Evolutionary conservation across 2,113 vertebrate genomes (phyloP).

Genomic region (Corvus hawaiiensis): DNA sequence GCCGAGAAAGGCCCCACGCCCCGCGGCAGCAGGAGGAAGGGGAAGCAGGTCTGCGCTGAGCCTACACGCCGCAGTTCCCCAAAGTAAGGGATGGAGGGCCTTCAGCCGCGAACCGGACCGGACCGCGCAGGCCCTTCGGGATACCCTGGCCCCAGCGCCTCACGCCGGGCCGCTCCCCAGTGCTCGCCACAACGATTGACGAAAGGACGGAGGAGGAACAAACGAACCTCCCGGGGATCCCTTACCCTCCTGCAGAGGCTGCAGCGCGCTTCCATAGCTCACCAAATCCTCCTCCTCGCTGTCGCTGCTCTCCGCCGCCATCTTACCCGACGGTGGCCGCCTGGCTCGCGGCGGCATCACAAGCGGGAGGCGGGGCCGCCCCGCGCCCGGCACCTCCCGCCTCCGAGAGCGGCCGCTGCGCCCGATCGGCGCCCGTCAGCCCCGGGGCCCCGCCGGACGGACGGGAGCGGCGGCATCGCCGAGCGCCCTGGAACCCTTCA

Average conservation of each 20-base stretch:
- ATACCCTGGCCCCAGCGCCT: neutral
- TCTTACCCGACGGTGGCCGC: slow-evolving; percentile 35
- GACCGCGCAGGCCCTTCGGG: neutral
- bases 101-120: neutral
- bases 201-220: too few relatives aligned
- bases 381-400: too few relatives aligned
- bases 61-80: neutral
- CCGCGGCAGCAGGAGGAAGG: too few relatives aligned
- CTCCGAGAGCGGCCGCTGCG: rapidly evolving
- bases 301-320: slow-evolving; percentile 74
- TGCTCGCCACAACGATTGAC: rapidly evolving
- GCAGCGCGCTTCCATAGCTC: slow-evolving; percentile 77
- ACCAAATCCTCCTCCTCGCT: slow-evolving; percentile 81
- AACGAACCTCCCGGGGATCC: rapidly evolving
- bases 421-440: rapidly evolving
- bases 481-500: too few relatives aligned
- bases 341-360: rapidly evolving
- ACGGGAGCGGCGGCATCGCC: neutral
- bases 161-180: neutral
- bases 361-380: neutral
- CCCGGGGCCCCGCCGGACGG: too few relatives aligned
- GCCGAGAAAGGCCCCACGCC: neutral
- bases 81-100: rapidly evolving
- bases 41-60: too few relatives aligned
- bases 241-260: slow-evolving; percentile 85